Conservation (phyloP, 2,888 invertebrate species). For the Stegophylla sp. region DNA sequence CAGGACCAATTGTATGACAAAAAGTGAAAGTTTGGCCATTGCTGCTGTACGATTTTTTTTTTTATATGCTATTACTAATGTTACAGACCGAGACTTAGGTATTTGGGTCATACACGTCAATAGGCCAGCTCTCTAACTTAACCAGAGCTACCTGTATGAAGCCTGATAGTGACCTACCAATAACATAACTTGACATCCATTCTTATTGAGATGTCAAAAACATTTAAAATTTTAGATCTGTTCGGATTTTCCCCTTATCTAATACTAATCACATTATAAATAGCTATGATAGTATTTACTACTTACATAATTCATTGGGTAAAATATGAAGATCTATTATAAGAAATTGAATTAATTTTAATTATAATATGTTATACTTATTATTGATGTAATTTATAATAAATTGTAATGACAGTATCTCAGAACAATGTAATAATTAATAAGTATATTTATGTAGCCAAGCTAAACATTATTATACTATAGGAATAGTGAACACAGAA, state of each 20-base stretch:
- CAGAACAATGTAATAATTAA: neutral
- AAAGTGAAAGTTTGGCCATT: constrained; percentile 55
- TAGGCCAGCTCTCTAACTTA: constrained; percentile 57
- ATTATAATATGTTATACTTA: neutral
- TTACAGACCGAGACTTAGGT: constrained; percentile 53
- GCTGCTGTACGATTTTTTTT: constrained; percentile 35
- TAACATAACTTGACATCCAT: constrained; percentile 53
- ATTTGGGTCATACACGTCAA: constrained; percentile 58
- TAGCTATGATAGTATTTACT: neutral
- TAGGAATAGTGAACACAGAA: neutral
- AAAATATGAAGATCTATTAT: neutral
- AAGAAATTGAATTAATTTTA: neutral
- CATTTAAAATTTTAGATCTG: constrained; percentile 5
- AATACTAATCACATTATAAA: neutral
- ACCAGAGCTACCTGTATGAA: constrained; percentile 46
- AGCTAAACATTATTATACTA: neutral
- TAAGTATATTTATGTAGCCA: neutral
- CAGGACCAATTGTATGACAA: constrained; percentile 59
- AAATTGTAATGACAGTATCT: neutral
- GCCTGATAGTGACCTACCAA: constrained; percentile 56
- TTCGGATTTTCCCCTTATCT: neutral
- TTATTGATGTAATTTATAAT: neutral
- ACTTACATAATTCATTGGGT: too few species aligned
- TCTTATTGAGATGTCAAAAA: constrained; percentile 41
- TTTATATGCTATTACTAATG: constrained; percentile 41